Percentiles rank a stretch among this genome's conserved stretches.
Conservation (phyloP, 2,797 vertebrate species). For the Hydrophis major region DNA sequence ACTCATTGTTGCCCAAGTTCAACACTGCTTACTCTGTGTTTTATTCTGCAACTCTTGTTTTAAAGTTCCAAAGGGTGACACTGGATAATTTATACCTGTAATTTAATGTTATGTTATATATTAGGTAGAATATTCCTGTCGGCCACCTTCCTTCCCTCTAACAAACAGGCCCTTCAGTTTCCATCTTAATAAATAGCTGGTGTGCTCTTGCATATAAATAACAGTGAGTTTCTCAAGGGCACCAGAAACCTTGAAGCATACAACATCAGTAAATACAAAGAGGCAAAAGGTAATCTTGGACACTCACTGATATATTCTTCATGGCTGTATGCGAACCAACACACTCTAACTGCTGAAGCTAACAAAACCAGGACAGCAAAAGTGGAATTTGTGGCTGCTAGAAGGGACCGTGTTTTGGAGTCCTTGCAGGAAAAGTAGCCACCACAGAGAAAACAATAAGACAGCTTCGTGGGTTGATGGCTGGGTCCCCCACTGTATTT, state of each 20-base stretch:
- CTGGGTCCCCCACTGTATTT: neutral
- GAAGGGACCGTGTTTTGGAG: conserved; percentile 54
- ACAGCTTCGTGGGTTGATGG: conserved; percentile 46
- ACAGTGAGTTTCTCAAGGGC: conserved; percentile 74
- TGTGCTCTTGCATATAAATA: conserved; percentile 72
- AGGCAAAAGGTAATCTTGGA: conserved; percentile 65
- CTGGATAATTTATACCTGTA: conserved; percentile 74
- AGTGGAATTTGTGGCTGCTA: conserved; percentile 62
- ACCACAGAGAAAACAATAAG: conserved; percentile 21
- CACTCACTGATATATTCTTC: conserved; percentile 73
- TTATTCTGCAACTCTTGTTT: conserved; percentile 59
- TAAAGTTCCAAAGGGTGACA: conserved; percentile 70
- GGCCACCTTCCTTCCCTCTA: neutral
- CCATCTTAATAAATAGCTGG: conserved; percentile 76
- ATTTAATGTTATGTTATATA: conserved; percentile 81
- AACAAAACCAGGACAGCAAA: conserved; percentile 67
- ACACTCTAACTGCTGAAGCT: conserved; percentile 71
- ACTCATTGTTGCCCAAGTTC: conserved; percentile 66
- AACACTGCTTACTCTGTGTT: conserved; percentile 64
- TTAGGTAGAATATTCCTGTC: conserved; percentile 64
- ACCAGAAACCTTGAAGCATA: conserved; percentile 69
- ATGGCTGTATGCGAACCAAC: conserved; percentile 54
- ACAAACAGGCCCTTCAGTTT: conserved; percentile 43
- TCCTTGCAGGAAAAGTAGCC: conserved; percentile 37
- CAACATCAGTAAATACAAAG: conserved; percentile 73